Evolutionary conservation across 1,140 invertebrate genomes (phyloP), one percentile per base, ranked within the genome.

Genomic region (Brachionus paranguensis): DNA sequence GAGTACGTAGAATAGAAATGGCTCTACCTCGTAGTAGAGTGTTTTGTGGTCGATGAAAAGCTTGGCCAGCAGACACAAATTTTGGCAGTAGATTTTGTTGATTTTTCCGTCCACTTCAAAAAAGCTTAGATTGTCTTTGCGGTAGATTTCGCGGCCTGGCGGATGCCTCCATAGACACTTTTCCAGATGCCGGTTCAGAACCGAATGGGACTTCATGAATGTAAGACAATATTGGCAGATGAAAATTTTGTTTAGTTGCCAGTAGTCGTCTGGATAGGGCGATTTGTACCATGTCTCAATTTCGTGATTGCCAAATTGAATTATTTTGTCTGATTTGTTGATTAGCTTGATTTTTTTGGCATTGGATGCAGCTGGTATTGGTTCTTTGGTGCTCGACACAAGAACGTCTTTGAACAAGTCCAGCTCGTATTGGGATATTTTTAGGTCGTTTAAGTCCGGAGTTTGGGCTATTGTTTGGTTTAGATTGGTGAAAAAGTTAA

Each of bases 211-310:
- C 85, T 94, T 91, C 95, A 98, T 98, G 88, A 99, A 99, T 88
- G 97, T 98, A 2, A 99, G 90, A 88, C 96, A 99, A 88, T 95
- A 99, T 91, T 99, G 96, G 90, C 96, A 99, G 33, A 99, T 85
- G 89, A 96, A 98, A 86, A 99, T 96, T 74, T 72, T 43, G 29
- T 65, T 60, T 8, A 84, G n/a, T 55, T 88, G 87, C 14, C 89
- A 89, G 90, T 95, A 96, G 89, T 96, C 95, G 88, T 97, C 96
- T 4, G 97, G 96, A 89, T 96, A 99, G 0, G 97, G 97, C 87
- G 96, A 98, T 87, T 97, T 99, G 89, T 99, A 99, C 96, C 97
- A 99, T 14, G 96, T 96, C 88, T 98, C 96, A 64, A 99, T 97
- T 91, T 99, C 96, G 90, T 95, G 98, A 88, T 94, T 91, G 3